Evolutionary conservation across 2,797 vertebrate species (phyloP).

Genomic region (Poeciliopsis infans): DNA sequence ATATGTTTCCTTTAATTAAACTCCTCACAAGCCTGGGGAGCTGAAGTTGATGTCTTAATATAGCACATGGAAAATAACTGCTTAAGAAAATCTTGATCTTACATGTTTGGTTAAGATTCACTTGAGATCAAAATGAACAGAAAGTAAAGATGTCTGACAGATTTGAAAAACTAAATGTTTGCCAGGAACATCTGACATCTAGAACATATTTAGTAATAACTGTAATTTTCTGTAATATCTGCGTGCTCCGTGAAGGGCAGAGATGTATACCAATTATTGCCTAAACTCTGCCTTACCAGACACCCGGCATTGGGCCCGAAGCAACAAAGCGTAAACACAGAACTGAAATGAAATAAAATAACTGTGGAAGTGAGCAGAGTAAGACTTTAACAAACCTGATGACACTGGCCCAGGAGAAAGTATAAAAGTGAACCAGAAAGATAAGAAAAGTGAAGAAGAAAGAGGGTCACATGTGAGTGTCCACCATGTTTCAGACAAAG

Average conservation of each 20-base stretch:
- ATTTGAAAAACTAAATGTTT: conserved; percentile 2
- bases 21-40: conserved; percentile 25
- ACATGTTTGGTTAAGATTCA: conserved; percentile 38
- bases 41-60: conserved; percentile 35
- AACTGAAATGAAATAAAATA: conserved; percentile 10
- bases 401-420: conserved; percentile 18
- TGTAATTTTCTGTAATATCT: neutral
- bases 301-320: conserved; percentile 9
- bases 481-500: neutral
- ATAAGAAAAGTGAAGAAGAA: neutral
- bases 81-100: conserved; percentile 47
- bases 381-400: conserved; percentile 38
- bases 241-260: neutral
- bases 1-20: conserved; percentile 47
- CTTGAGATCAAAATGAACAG: conserved; percentile 43
- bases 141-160: conserved; percentile 15
- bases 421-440: neutral
- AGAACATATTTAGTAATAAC: neutral
- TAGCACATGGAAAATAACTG: conserved; percentile 27
- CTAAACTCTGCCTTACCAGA: neutral
- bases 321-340: conserved; percentile 9
- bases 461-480: neutral
- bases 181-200: neutral
- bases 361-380: conserved; percentile 13
- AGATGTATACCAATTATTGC: conserved; percentile 16